Evolutionary conservation across 2,113 vertebrate species (phyloP).

Genomic region (Pampusana beccarii): DNA sequence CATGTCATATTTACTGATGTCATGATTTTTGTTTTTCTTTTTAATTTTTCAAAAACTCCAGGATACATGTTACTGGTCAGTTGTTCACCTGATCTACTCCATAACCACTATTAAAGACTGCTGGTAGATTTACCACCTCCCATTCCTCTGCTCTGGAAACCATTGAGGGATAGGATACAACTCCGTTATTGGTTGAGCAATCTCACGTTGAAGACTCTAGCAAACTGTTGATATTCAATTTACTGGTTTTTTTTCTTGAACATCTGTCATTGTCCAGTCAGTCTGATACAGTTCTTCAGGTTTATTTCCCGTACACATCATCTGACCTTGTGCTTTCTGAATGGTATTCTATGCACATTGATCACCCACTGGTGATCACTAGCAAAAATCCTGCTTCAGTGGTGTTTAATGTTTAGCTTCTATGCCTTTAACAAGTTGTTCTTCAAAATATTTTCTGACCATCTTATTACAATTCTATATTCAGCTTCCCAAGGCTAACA

Average conservation of each 20-base stretch:
- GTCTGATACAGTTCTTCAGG: not conserved
- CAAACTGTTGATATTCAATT: not conserved
- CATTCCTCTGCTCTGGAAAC: not conserved
- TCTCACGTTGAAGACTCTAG: not conserved
- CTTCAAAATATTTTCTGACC: not conserved
- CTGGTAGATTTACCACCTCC: not conserved
- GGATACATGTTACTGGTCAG: not conserved
- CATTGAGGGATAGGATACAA: not conserved
- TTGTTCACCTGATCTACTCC: not conserved
- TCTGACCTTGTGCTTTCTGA: not conserved
- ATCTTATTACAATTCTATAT: not conserved
- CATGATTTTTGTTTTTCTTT: not conserved
- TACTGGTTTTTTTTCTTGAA: not conserved
- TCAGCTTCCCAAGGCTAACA: not conserved
- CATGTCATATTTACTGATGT: not conserved
- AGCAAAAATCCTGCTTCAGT: not conserved
- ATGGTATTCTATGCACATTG: not conserved
- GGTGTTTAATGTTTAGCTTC: not conserved
- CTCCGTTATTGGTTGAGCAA: not conserved
- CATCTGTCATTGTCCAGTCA: not conserved
- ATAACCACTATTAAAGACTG: not conserved
- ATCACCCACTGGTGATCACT: not conserved
- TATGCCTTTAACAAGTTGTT: not conserved
- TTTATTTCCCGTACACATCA: not conserved
- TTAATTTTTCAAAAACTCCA: not conserved